phyloP scores from a whole-genome alignment of 2,113 vertebrate species.

The Ploceus nigricollis region DNA sequence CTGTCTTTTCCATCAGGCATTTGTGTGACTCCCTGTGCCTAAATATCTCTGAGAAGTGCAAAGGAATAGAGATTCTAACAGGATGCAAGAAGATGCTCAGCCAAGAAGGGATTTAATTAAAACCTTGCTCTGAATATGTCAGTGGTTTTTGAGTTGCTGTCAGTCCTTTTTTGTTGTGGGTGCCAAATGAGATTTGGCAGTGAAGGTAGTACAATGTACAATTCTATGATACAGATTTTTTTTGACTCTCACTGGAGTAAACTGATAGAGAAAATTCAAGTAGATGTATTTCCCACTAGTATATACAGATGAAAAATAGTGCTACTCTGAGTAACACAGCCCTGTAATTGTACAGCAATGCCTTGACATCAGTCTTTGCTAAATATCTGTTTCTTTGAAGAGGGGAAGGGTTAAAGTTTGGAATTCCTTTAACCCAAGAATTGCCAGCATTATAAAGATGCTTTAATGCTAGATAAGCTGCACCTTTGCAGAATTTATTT shows the following conservation, averaged over 20 bases:
- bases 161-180: constrained; percentile 71
- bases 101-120: background rate
- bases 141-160: constrained; percentile 65
- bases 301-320: background rate
- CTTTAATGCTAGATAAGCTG: background rate
- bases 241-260: background rate
- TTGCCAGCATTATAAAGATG: background rate
- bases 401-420: background rate
- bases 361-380: background rate
- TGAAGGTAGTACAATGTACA: constrained; percentile 66
- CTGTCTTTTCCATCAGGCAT: constrained; percentile 3
- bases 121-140: constrained; percentile 66
- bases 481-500: background rate
- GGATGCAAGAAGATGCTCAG: background rate
- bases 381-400: background rate
- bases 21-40: constrained; percentile 3
- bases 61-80: background rate
- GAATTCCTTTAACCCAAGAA: background rate
- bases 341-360: background rate
- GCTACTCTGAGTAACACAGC: background rate
- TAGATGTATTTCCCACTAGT: background rate
- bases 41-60: background rate
- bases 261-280: background rate
- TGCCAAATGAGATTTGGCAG: constrained; percentile 72
- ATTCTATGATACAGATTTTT: background rate